Evolutionary conservation across 2,888 invertebrate genomes (phyloP).

Genomic region (Andrena haemorrhoa): DNA sequence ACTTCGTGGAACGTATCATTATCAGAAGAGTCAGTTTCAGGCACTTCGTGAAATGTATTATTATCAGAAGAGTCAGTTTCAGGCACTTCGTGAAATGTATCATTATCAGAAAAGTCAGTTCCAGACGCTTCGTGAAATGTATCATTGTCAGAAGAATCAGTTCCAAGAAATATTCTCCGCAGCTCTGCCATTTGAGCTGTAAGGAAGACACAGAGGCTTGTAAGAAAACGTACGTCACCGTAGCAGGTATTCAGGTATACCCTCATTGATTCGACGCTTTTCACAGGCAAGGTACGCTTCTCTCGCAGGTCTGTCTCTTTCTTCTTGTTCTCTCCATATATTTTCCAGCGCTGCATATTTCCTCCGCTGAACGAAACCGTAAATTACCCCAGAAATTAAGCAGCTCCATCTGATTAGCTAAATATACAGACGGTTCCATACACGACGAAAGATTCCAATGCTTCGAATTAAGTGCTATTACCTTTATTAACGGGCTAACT

Average conservation of each 20-base stretch:
- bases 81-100: not conserved
- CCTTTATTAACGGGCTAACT: constrained; percentile 44
- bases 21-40: not conserved
- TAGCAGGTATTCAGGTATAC: constrained; percentile 23
- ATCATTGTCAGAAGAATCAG: not conserved
- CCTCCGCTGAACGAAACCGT: constrained; percentile 26
- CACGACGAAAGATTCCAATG: not conserved
- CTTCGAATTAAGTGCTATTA: constrained; percentile 2
- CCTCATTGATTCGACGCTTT: constrained; percentile 12
- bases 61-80: not conserved
- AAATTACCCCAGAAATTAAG: constrained; percentile 38
- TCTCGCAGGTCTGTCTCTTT: constrained; percentile 1
- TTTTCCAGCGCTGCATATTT: constrained; percentile 23
- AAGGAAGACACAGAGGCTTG: not conserved
- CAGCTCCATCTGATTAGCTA: constrained; percentile 38
- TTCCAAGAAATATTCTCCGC: constrained; percentile 32
- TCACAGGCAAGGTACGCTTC: constrained; percentile 27
- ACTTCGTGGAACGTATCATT: not conserved
- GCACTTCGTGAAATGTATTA: too few species aligned
- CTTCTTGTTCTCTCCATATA: constrained; percentile 14
- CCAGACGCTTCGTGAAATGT: too few species aligned
- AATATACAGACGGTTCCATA: not conserved
- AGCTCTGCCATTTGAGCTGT: constrained; percentile 32
- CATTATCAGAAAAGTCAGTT: not conserved
- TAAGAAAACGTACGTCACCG: not conserved